phyloP scores from a whole-genome alignment of 2,113 vertebrate genomes.

The Percina caprodes region DNA sequence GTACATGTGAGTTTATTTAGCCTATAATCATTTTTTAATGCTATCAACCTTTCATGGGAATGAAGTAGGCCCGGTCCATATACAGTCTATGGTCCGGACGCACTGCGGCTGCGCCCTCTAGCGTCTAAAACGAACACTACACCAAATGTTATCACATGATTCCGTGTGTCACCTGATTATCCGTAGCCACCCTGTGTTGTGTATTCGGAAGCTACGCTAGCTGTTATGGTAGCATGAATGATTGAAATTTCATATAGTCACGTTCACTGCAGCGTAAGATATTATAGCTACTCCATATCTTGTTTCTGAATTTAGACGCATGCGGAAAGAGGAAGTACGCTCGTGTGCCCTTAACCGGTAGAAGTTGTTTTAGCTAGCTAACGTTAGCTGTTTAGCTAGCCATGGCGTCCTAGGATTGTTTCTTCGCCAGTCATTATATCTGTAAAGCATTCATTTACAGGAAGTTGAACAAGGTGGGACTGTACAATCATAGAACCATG shows the following conservation, averaged over 20 bases:
- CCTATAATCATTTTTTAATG: too few species aligned
- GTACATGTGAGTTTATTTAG: not conserved
- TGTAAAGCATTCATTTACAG: not conserved
- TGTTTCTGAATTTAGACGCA: not conserved
- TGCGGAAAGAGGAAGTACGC: not conserved
- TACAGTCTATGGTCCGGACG: too few species aligned
- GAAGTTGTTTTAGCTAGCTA: slow-evolving; percentile 11
- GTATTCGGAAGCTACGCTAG: slow-evolving; percentile 27
- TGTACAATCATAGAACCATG: slow-evolving; percentile 78
- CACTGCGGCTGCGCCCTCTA: slow-evolving; percentile 50
- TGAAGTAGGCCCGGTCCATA: too few species aligned
- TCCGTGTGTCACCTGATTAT: slow-evolving; percentile 73
- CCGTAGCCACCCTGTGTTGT: slow-evolving; percentile 26
- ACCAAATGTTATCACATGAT: slow-evolving; percentile 68
- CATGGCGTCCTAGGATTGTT: slow-evolving; percentile 36
- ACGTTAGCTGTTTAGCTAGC: slow-evolving; percentile 24
- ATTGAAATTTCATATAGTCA: not conserved
- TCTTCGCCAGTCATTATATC: not conserved
- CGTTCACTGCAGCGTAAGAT: not conserved
- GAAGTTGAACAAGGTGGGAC: not conserved
- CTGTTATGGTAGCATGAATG: not conserved
- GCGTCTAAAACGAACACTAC: not conserved
- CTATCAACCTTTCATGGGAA: too few species aligned
- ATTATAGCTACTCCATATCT: rapidly evolving
- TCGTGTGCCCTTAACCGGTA: not conserved